phyloP scores from a whole-genome alignment of 2,113 vertebrate species.

The Myrmecophaga tridactyla region DNA sequence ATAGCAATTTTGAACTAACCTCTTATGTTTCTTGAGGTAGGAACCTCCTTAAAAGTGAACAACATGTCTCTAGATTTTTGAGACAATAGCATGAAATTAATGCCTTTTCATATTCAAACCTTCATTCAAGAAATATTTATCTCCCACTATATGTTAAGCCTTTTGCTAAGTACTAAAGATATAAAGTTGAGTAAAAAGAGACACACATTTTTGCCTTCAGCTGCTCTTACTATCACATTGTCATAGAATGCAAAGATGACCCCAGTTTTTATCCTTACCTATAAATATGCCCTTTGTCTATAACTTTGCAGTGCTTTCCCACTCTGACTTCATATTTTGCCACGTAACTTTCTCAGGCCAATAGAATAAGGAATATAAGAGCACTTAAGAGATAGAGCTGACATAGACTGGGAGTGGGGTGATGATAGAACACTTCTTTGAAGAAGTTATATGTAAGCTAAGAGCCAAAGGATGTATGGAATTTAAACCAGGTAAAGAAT shows the following conservation, averaged over 20 bases:
- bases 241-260: neutral
- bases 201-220: neutral
- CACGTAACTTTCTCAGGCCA: neutral
- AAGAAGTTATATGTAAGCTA: neutral
- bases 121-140: neutral
- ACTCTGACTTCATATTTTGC: neutral
- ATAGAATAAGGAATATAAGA: neutral
- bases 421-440: neutral
- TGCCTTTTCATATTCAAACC: neutral
- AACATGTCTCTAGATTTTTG: neutral
- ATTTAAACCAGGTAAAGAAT: neutral
- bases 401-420: neutral
- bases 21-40: neutral
- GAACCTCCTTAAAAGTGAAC: neutral
- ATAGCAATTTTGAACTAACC: too few species aligned
- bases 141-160: neutral
- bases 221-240: neutral
- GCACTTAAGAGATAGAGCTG: neutral
- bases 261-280: neutral
- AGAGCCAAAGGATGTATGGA: neutral
- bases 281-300: neutral
- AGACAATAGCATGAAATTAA: neutral
- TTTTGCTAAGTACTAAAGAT: neutral
- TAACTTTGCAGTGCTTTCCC: neutral
- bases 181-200: neutral